Evolutionary conservation across 2,113 vertebrate genomes (phyloP).

Genomic region (Perca fluviatilis): DNA sequence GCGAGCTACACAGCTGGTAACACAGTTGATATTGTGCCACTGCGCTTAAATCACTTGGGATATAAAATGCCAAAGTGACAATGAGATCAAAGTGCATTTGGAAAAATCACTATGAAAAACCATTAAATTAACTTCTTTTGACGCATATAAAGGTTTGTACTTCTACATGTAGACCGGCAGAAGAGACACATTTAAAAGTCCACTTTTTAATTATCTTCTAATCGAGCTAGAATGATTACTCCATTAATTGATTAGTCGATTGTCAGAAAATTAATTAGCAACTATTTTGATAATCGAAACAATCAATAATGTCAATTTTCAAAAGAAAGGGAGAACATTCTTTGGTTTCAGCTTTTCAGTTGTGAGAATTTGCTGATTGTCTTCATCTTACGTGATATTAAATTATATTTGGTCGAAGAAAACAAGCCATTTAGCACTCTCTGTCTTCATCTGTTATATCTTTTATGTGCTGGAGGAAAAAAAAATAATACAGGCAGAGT

Average conservation of each 20-base stretch:
- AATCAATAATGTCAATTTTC: background rate
- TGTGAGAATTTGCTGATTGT: background rate
- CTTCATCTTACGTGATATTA: background rate
- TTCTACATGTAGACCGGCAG: background rate
- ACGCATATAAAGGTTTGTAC: background rate
- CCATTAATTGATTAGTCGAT: background rate
- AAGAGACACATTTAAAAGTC: background rate
- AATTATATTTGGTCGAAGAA: background rate
- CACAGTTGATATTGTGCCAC: constrained; percentile 13
- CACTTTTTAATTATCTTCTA: background rate
- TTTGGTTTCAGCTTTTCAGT: background rate
- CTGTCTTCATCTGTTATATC: background rate
- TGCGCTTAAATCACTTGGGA: background rate
- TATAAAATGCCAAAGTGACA: constrained; percentile 26
- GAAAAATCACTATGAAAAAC: background rate
- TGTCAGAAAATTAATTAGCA: background rate
- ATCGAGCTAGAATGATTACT: background rate
- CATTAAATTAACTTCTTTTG: background rate
- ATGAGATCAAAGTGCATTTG: background rate
- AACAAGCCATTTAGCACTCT: too few species aligned
- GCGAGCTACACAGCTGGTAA: background rate
- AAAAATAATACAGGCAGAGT: background rate
- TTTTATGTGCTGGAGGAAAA: background rate
- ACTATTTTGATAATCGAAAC: background rate
- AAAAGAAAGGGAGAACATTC: background rate